Conservation (phyloP, 35 echinoderm and acorn worm species). For the Lytechinus pictus region DNA sequence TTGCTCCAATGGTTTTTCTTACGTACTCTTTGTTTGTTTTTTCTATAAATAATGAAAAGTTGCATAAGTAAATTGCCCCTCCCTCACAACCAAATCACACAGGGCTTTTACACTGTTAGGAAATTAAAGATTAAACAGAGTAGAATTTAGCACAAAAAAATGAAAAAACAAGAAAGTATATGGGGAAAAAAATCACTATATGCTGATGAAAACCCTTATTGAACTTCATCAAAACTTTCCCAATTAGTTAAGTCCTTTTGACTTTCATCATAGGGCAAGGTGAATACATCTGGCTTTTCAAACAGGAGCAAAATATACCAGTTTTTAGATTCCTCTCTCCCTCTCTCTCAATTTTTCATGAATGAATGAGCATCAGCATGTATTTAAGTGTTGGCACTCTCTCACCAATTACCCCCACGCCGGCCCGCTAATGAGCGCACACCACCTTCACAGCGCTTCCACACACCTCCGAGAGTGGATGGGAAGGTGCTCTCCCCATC, state of each 20-base stretch:
- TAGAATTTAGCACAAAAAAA: background rate
- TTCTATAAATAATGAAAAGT: background rate
- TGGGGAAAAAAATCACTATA: too few species aligned
- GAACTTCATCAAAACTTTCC: too few species aligned
- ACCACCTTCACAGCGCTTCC: conserved; percentile 28
- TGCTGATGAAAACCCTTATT: too few species aligned
- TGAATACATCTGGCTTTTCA: background rate
- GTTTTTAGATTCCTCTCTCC: background rate
- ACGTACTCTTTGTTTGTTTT: background rate
- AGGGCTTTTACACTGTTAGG: background rate
- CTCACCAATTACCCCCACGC: conserved; percentile 35
- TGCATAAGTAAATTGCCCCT: background rate
- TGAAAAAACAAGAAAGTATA: too few species aligned
- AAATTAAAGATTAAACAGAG: background rate
- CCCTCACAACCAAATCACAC: background rate
- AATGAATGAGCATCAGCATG: background rate
- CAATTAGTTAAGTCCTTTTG: too few species aligned
- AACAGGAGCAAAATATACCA: background rate
- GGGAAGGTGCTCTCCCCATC: background rate
- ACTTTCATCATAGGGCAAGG: too few species aligned
- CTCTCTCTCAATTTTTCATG: background rate
- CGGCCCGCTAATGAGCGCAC: conserved; percentile 14
- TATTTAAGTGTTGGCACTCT: background rate
- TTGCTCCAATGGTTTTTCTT: background rate
- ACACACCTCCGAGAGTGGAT: background rate